Evolutionary conservation across 1,140 invertebrate genomes (phyloP).

Genomic region (Scaptomyza hsui): DNA sequence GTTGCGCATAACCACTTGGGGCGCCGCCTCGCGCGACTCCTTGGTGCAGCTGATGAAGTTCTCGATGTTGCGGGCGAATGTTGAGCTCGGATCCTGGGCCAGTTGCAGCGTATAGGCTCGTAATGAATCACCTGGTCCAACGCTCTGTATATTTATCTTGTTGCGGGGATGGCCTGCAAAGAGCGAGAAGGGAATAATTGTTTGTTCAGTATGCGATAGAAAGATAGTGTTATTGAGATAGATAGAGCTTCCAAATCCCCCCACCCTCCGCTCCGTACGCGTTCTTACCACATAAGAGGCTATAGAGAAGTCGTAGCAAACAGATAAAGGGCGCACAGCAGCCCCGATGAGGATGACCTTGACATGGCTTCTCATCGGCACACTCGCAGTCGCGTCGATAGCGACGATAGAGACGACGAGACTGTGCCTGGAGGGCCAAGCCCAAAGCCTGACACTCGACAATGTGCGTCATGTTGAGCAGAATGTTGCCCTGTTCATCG

Average conservation of each 20-base stretch:
- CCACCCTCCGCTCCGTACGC: not conserved
- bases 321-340: slow-evolving; percentile 51
- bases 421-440: slow-evolving; percentile 55
- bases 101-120: slow-evolving; percentile 91
- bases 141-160: slow-evolving; percentile 86
- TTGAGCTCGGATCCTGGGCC: slow-evolving; percentile 92
- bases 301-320: slow-evolving; percentile 50
- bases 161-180: slow-evolving; percentile 84
- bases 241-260: not conserved
- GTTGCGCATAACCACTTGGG: slow-evolving; percentile 95
- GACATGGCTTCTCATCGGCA: slow-evolving; percentile 56
- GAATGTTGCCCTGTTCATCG: slow-evolving; percentile 82
- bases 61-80: slow-evolving; percentile 95
- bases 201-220: too few relatives aligned
- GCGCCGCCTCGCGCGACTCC: slow-evolving; percentile 94
- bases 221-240: not conserved
- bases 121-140: slow-evolving; percentile 88
- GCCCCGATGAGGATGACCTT: slow-evolving; percentile 4
- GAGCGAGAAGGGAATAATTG: too few relatives aligned
- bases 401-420: slow-evolving; percentile 67
- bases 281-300: slow-evolving; percentile 67
- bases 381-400: slow-evolving; percentile 69
- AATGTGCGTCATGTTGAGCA: slow-evolving; percentile 77
- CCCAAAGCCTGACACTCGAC: slow-evolving; percentile 70
- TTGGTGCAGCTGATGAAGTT: slow-evolving; percentile 97